Base-by-base conservation (phyloP, 2,888 invertebrate genomes). In the Cantharis lateralis region DNA sequence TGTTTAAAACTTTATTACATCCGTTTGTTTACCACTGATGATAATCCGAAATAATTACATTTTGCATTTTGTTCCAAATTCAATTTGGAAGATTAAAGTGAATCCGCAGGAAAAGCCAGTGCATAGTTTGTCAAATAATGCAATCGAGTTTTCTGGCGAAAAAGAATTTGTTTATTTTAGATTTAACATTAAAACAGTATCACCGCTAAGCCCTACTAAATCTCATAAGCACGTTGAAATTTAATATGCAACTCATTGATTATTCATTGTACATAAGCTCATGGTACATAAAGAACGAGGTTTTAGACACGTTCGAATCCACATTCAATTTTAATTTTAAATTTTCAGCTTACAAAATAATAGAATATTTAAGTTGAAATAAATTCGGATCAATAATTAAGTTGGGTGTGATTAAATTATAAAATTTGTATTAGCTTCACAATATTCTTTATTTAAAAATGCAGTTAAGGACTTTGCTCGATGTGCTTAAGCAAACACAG, bases 241-340 rank as follows among this genome's bases (percentile, higher is more conserved):
- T 85, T 84, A 84, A 85, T 84, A 85, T 84, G 83, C 83, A 84
- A 84, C 83, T 84, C 84, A 83, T 84, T 84, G 84, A 84, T 84
- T 82, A 82, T 84, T 82, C 81, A 83, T 83, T 84, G 82, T 83
- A 76, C 80, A 78, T 75, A 78, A 80, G 78, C 77, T 79, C 80
- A 79, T 78, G 80, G 63, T 74, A 72, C 48, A 77, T 68, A 63
- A 32, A 76, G 80, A 81, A 78, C 79, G 80, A 82, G 84, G 81
- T 84, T 84, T 84, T 48, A 84, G 81, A 80, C 83, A 84, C 84
- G 84, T 84, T 76, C 82, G 82, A 79, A 71, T 84, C 83, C 83
- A 83, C 84, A 84, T 83, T 85, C 82, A 83, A 83, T 84, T 84
- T 84, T 82, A 82, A 83, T 82, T 82, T 81, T 78, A 79, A 82